phyloP scores from a whole-genome alignment of 2,797 vertebrate genomes.

The Carcharodon carcharias region DNA sequence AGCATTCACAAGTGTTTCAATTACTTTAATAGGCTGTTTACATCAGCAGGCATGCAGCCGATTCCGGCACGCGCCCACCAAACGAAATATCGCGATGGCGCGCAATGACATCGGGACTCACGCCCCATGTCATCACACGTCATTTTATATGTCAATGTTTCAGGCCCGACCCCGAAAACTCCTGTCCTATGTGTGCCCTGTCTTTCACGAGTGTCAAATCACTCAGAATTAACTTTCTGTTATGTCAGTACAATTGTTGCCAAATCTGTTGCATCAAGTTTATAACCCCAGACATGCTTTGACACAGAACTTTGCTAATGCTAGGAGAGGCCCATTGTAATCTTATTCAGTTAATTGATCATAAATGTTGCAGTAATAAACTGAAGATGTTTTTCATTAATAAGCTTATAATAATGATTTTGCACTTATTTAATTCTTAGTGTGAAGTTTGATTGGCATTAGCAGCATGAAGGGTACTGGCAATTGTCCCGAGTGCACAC shows the following conservation, averaged over 20 bases:
- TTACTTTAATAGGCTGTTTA: too few relatives aligned
- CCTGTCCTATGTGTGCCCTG: too few relatives aligned
- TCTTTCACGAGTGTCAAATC: neutral
- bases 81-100: too few relatives aligned
- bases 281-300: neutral
- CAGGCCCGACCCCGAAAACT: too few relatives aligned
- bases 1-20: too few relatives aligned
- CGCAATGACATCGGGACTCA: too few relatives aligned
- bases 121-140: too few relatives aligned
- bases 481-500: neutral
- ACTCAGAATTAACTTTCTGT: neutral
- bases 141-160: too few relatives aligned
- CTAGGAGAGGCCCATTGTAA: neutral
- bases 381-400: neutral
- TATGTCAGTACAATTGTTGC: too few relatives aligned
- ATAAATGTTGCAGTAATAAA: neutral
- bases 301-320: neutral
- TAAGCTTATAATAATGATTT: neutral
- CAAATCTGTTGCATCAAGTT: neutral
- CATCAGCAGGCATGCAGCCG: too few relatives aligned
- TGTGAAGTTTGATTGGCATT: neutral
- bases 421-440: neutral
- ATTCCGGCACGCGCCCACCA: too few relatives aligned
- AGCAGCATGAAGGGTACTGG: neutral
- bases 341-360: neutral